Percentiles rank a stretch among this genome's conserved stretches.
phyloP scores from a whole-genome alignment of 64 coral and sea anemone species.

The Montipora efflorescens region DNA sequence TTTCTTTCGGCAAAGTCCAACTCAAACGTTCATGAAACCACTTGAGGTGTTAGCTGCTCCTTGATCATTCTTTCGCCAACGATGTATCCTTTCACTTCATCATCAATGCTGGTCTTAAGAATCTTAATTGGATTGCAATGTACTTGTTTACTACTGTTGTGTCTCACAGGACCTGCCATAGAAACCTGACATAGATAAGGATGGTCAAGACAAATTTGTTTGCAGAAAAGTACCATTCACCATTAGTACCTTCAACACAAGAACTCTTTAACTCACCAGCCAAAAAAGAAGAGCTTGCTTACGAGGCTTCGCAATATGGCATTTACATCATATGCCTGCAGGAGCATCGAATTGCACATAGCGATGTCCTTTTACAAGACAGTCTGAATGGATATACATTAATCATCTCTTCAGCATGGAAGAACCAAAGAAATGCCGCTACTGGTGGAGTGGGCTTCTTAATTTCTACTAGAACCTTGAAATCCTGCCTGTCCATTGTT shows the following conservation, averaged over 20 bases:
- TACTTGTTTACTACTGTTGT: constrained; percentile 28
- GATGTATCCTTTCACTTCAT: constrained; percentile 25
- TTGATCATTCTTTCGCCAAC: constrained; percentile 12
- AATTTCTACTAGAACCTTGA: constrained; percentile 8
- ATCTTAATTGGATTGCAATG: constrained; percentile 35
- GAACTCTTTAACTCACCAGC: no score
- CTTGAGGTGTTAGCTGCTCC: constrained; percentile 13
- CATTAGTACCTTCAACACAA: no score
- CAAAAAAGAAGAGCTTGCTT: no score
- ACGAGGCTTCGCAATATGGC: no score
- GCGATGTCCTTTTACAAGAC: no score
- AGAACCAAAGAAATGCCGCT: constrained; percentile 1
- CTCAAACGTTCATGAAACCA: constrained; percentile 42
- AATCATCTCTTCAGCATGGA: background rate
- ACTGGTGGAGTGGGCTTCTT: constrained; percentile 8
- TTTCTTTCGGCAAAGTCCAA: constrained; percentile 43
- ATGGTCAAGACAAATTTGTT: no score
- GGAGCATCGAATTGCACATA: no score
- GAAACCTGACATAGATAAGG: no score
- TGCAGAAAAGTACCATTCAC: no score
- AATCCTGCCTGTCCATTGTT: no score
- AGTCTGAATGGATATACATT: no score
- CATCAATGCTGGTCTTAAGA: constrained; percentile 12
- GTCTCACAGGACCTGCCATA: background rate
- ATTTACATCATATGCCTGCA: no score